Evolutionary conservation across 2,797 vertebrate species (phyloP).

Genomic region (Gymnoscopelus microlampas): DNA sequence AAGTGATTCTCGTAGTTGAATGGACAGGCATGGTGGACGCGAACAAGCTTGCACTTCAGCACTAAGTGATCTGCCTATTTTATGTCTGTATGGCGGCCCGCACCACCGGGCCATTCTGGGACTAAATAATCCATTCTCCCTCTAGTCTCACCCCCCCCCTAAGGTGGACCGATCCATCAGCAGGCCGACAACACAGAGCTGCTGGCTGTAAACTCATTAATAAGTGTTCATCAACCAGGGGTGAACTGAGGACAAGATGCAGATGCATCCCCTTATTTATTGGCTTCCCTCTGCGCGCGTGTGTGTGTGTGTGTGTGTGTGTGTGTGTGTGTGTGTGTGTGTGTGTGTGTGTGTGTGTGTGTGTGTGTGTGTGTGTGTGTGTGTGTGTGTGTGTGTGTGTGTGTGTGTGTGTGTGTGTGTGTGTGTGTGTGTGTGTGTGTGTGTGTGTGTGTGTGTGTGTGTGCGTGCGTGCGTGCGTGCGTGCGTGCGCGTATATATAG

Average conservation of each 20-base stretch:
- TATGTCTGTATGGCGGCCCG: constrained; percentile 49
- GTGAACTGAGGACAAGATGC: constrained; percentile 34
- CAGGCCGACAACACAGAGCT: constrained; percentile 35
- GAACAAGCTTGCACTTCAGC: constrained; percentile 29
- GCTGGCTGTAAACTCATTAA: constrained; percentile 56
- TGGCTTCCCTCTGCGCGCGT: constrained; percentile 11
- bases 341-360: no score
- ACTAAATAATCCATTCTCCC: constrained; percentile 42
- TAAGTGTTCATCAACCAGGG: constrained; percentile 26
- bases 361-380: no score
- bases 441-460: no score
- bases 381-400: no score
- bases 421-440: no score
- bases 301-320: neutral
- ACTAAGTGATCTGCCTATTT: constrained; percentile 56
- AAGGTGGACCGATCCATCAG: constrained; percentile 62
- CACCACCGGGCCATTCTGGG: constrained; percentile 29
- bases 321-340: no score
- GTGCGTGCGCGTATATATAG: no score
- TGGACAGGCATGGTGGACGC: no score
- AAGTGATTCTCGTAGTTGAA: constrained; percentile 8
- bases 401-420: no score
- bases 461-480: no score
- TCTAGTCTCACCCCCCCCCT: constrained; percentile 15
- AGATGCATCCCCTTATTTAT: constrained; percentile 18